Base-by-base conservation (phyloP, 1,140 invertebrate species). In the Phortica variegata region DNA sequence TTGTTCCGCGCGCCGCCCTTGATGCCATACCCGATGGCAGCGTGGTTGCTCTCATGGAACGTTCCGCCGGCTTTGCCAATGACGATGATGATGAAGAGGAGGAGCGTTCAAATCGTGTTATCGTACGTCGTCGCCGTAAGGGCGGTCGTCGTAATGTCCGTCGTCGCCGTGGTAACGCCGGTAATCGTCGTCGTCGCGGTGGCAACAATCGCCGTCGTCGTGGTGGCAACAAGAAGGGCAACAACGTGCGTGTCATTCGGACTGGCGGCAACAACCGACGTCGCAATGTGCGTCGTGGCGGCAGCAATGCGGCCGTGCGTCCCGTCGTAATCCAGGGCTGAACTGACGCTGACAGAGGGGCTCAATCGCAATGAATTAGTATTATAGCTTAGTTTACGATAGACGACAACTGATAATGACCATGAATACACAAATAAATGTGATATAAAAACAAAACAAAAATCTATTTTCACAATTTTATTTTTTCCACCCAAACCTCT, bases 21-120 rank as follows among this genome's bases (percentile, higher is more conserved):
- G 63, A 73, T 31, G 57, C 65, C 55, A 73, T 73, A n/a, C 71
- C 71, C 36, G 62, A 73, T 17, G 71, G 71, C 19, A 68, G 70
- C 10, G 66, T 73, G 0, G 70, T 73, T 2, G 71, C 71, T 2
- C 52, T 73, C 2, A 68, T 73, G 65, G 71, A 73, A 36, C 54
- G 63, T 8, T 49, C 65, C 1, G 19, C 43, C 13, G n/a, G 13
- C 29, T n/a, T 18, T 15, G 33, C 3, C 13, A 9, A 37, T 15
- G 7, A n/a, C 7, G 29, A 19, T n/a, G 52, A 39, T 5, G 52
- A 40, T 7, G n/a, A 41, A 6, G 65, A 54, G 15, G 58, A 73
- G 36, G 68, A 61, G 50, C 65, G 71, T 7, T 62, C 71, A 56
- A 73, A 73, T 32, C 70, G 71, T 2, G 70, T 73, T 6, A 47